Evolutionary conservation across 2,888 invertebrate species (phyloP), one percentile per base, ranked within the genome.

Genomic region (Camponotus fellah): DNA sequence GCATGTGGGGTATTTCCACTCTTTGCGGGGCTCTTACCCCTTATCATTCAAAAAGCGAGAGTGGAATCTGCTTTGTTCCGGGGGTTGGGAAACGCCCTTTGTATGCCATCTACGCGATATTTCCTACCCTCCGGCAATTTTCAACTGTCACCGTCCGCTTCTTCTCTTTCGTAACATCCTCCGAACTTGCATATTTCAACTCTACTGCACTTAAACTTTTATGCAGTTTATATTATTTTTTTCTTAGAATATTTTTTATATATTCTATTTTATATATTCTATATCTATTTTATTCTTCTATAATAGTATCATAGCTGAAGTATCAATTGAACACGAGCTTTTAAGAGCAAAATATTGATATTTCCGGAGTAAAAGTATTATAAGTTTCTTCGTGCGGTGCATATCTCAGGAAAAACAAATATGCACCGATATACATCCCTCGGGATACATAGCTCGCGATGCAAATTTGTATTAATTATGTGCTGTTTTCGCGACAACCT

Each of bases 401-500:
- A 26, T 26, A 26, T 26, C 26, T 26, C 26, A 26, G 26, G 43
- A 43, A 37, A 60, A 43, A 37, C 60, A 56, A 43, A 53, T 69
- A 34, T 40, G 56, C 21, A 32, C 4, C 40, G 21, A 46, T 60
- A 46, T 26, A 14, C 60, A 56, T 2, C 43, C 60, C 43, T 43
- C 71, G 34, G 34, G 43, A 60, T 43, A n/a, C 40, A 40, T n/a
- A 75, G 43, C 34, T 62, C 62, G 46, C 62, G 60, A 49, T 62
- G 26, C 56, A 14, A 37, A 84, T 26, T 26, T 26, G 49, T 76
- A 76, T 76, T 76, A 76, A 76, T 76, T 62, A 58, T n/a, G 56
- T 10, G 60, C 62, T 40, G 6, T n/a, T 65, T 46, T 43, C 68
- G 77, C 79, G 85, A 64, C 79, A 84, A 82, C 83, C 65, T 84